Percentiles rank a stretch among this genome's conserved stretches.
phyloP scores from a whole-genome alignment of 2,797 vertebrate species.

The Anas flavirostris region DNA sequence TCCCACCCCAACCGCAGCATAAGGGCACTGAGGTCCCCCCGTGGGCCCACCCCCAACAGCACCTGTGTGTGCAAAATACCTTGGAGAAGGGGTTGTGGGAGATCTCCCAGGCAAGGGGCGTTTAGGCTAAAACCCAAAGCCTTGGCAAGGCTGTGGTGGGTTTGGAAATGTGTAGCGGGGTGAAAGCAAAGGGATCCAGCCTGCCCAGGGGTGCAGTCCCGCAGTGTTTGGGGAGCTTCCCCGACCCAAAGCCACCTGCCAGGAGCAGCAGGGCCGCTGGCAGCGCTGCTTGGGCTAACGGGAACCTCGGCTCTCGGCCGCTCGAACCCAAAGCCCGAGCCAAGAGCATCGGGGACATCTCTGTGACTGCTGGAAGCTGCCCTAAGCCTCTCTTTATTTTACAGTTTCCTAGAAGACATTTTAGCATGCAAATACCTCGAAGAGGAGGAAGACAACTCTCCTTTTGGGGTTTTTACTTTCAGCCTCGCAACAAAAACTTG shows the following conservation, averaged over 20 bases:
- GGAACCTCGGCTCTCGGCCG: not conserved
- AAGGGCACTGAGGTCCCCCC: not conserved
- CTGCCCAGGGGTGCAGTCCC: not conserved
- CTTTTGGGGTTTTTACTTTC: constrained; percentile 58
- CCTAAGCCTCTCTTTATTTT: constrained; percentile 29
- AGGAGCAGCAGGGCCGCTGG: not conserved
- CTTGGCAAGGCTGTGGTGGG: not conserved
- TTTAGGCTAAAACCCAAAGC: not conserved
- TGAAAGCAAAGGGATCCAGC: not conserved
- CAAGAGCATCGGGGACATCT: not conserved
- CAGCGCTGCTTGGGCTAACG: not conserved
- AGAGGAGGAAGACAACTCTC: constrained; percentile 50
- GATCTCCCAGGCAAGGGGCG: not conserved
- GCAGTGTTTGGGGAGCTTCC: not conserved
- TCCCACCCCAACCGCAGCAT: not conserved
- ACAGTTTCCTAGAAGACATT: constrained; percentile 69
- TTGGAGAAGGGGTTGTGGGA: not conserved
- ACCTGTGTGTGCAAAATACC: fast-evolving
- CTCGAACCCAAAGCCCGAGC: not conserved
- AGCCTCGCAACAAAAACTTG: constrained; percentile 60
- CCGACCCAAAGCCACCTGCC: not conserved
- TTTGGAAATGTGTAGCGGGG: not conserved
- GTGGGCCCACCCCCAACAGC: not conserved
- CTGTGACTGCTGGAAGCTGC: not conserved
- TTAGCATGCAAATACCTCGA: constrained; percentile 27